Evolutionary conservation across 2,888 invertebrate species (phyloP).

Genomic region (Platynereis dumerilii): DNA sequence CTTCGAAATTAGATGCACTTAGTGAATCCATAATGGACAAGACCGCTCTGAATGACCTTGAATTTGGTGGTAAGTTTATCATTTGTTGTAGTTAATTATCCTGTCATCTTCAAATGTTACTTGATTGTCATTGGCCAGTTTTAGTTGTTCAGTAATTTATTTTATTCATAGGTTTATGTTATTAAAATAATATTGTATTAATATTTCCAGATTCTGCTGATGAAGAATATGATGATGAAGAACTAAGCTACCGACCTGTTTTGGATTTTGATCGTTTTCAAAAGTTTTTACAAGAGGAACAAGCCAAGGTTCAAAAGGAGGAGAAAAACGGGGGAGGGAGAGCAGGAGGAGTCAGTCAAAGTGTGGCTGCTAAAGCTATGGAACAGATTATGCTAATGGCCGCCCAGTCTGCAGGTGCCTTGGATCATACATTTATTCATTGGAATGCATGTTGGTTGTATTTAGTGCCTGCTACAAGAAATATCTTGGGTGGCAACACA

Average conservation of each 20-base stretch:
- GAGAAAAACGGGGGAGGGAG: constrained; percentile 12
- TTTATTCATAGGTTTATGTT: not conserved
- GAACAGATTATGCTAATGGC: not conserved
- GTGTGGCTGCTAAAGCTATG: constrained; percentile 11
- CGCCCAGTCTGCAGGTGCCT: too few species aligned
- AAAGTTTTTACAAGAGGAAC: constrained; percentile 46
- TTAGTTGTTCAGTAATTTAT: not conserved
- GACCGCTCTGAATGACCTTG: constrained; percentile 50
- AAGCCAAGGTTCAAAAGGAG: constrained; percentile 38
- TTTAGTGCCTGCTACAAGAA: too few species aligned
- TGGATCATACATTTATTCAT: too few species aligned
- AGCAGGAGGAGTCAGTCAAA: not conserved
- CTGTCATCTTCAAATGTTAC: not conserved
- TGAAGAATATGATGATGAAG: constrained; percentile 35
- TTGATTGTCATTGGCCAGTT: not conserved
- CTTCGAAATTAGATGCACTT: constrained; percentile 44
- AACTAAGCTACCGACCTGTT: constrained; percentile 46
- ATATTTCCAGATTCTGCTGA: constrained; percentile 1
- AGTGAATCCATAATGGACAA: constrained; percentile 55
- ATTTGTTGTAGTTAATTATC: not conserved
- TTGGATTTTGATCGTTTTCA: constrained; percentile 53
- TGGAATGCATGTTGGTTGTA: too few species aligned
- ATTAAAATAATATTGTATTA: too few species aligned
- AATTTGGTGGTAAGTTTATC: not conserved
- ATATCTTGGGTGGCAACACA: too few species aligned